Evolutionary conservation across 2,113 vertebrate genomes (phyloP).

Genomic region (Ranitomeya imitator): DNA sequence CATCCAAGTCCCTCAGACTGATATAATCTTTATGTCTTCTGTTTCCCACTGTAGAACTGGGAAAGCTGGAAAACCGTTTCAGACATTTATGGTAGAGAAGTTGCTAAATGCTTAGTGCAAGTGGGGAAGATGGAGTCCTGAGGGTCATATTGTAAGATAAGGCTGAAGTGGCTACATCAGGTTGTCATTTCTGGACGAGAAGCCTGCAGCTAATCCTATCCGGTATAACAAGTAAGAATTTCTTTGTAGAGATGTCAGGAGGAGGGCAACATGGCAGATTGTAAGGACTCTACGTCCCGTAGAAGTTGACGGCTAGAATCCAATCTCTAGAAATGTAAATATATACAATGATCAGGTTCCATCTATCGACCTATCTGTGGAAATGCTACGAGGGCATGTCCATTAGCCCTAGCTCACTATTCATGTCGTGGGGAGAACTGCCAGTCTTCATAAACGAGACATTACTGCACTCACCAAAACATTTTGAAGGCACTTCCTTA

Average conservation of each 20-base stretch:
- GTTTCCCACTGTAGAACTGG: slow-evolving; percentile 5
- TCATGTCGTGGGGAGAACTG: neutral
- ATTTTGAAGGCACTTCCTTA: neutral
- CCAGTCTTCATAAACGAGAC: neutral
- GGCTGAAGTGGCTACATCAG: neutral
- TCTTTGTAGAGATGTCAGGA: neutral
- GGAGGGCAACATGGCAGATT: neutral
- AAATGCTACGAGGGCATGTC: no score
- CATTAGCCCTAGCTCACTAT: no score
- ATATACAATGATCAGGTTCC: no score
- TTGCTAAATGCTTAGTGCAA: neutral
- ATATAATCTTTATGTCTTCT: neutral
- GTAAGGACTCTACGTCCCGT: no score
- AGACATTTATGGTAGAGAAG: neutral
- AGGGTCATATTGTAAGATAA: accelerated
- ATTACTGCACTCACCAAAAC: neutral
- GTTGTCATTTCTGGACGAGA: neutral
- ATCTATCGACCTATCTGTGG: no score
- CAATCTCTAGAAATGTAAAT: no score
- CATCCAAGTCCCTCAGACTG: neutral
- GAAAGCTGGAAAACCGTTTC: neutral
- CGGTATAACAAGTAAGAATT: neutral
- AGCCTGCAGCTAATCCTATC: neutral
- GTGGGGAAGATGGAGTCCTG: neutral
- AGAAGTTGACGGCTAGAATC: no score